These are phyloP conservation scores for Catagonus wagneri DNA, from an alignment of 2,113 vertebrate genomes.

Conservation along the genomic window DNA sequence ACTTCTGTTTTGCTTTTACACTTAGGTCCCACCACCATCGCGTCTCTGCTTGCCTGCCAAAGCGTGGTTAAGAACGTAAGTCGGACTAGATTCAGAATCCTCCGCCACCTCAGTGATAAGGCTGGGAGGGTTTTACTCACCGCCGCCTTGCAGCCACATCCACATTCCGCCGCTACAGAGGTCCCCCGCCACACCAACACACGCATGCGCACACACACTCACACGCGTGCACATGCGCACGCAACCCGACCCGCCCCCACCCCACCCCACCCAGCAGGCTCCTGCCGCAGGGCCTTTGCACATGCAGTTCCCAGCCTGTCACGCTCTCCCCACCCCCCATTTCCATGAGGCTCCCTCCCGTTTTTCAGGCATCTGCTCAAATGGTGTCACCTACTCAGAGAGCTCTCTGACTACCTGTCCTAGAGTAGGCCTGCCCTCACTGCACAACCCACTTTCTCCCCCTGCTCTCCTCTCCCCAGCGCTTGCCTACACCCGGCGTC, in stretches of 20 bases:
- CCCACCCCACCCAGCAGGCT: background rate
- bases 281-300: background rate
- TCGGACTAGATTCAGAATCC: background rate
- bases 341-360: background rate
- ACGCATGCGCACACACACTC: background rate
- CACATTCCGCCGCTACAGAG: background rate
- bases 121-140: background rate
- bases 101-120: background rate
- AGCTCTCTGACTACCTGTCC: background rate
- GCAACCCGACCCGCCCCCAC: background rate
- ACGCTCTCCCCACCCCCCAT: background rate
- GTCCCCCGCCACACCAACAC: background rate
- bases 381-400: background rate
- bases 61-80: background rate
- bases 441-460: rapidly evolving
- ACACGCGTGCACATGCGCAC: background rate
- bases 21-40: background rate
- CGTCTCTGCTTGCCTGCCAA: background rate
- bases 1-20: background rate
- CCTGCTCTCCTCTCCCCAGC: background rate
- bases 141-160: background rate
- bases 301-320: background rate
- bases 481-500: too few relatives aligned
- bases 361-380: background rate
- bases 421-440: background rate